phyloP scores from a whole-genome alignment of 2,888 invertebrate genomes.

The Apamea monoglypha region DNA sequence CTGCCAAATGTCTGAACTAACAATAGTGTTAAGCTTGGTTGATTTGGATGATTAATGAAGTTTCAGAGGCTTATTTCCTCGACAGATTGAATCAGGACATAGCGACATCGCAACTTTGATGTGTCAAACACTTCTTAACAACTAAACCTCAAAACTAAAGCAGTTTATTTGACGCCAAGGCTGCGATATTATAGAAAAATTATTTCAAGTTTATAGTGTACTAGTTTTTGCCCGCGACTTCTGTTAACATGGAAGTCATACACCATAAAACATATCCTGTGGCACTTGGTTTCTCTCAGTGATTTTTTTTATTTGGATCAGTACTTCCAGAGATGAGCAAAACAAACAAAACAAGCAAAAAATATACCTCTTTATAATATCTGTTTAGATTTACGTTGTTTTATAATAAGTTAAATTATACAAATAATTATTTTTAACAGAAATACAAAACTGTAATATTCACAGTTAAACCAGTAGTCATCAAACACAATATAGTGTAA shows the following conservation, averaged over 20 bases:
- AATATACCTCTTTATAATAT: neutral
- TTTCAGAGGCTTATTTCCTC: neutral
- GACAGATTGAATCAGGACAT: neutral
- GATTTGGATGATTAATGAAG: no score
- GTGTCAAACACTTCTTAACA: no score
- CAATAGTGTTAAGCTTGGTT: neutral
- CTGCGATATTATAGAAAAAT: neutral
- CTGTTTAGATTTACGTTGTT: neutral
- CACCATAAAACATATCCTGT: neutral
- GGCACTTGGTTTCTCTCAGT: neutral
- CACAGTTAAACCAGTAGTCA: neutral
- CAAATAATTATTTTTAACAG: no score
- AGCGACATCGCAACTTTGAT: no score
- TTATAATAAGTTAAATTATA: neutral
- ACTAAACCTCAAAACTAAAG: neutral
- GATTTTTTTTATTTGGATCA: neutral
- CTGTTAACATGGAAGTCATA: neutral
- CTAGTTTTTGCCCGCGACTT: neutral
- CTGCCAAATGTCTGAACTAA: neutral
- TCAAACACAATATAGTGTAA: neutral
- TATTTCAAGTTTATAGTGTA: neutral
- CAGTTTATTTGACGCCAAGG: neutral
- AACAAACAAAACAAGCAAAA: no score
- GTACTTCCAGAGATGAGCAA: neutral
- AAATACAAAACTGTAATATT: neutral